phyloP scores from a whole-genome alignment of 2,113 vertebrate genomes.

The Cyprinodon tularosa region DNA sequence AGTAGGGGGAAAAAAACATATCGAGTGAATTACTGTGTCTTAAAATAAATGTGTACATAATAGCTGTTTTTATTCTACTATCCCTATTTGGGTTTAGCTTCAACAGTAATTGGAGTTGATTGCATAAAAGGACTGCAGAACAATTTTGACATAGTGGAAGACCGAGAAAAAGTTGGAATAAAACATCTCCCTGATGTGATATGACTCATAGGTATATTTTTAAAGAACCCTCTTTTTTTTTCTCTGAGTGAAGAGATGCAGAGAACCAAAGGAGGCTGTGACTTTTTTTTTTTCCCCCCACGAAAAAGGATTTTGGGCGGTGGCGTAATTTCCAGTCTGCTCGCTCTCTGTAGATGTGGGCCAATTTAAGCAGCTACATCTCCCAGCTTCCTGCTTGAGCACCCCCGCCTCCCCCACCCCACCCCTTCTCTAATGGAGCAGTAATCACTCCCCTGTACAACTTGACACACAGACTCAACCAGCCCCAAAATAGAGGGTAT shows the following conservation, averaged over 20 bases:
- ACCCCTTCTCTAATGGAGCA: constrained; percentile 74
- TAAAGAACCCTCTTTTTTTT: constrained; percentile 47
- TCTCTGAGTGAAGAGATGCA: constrained; percentile 70
- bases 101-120: constrained; percentile 56
- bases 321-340: constrained; percentile 75
- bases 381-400: constrained; percentile 72
- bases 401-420: constrained; percentile 33
- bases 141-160: constrained; percentile 47
- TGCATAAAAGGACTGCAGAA: constrained; percentile 48
- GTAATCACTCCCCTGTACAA: constrained; percentile 82
- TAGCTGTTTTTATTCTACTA: constrained; percentile 20
- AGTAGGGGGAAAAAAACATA: background rate
- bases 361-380: constrained; percentile 79
- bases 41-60: constrained; percentile 7
- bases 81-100: constrained; percentile 30
- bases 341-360: constrained; percentile 71
- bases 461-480: constrained; percentile 79
- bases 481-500: constrained; percentile 78
- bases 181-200: constrained; percentile 41
- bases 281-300: constrained; percentile 32
- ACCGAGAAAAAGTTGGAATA: constrained; percentile 33
- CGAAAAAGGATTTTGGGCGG: constrained; percentile 60
- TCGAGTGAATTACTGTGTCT: background rate
- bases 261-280: constrained; percentile 43
- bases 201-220: constrained; percentile 54